Conservation (phyloP, 2,113 vertebrate genomes). For the Atractosteus spatula region DNA sequence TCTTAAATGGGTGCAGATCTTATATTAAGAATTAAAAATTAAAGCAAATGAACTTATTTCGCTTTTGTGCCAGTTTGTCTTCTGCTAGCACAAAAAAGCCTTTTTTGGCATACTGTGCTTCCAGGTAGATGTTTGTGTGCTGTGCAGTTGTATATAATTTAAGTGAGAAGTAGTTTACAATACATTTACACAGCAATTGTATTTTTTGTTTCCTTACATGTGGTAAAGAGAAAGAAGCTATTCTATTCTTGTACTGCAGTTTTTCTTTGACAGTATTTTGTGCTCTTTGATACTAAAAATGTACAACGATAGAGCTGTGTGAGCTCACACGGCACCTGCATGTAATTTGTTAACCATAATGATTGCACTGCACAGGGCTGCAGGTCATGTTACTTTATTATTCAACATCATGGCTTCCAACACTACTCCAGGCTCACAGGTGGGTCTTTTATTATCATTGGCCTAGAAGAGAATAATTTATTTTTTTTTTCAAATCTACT, state of each 20-base stretch:
- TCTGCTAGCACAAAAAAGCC: not conserved
- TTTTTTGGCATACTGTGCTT: not conserved
- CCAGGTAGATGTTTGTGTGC: not conserved
- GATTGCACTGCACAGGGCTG: not conserved
- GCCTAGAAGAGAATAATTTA: not conserved
- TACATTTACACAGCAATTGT: not conserved
- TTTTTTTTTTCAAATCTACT: not conserved
- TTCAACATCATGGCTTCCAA: not conserved
- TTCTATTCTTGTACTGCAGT: not conserved
- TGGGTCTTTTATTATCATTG: not conserved
- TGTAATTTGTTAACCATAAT: not conserved
- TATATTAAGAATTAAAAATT: no score
- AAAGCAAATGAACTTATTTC: no score
- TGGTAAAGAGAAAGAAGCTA: not conserved
- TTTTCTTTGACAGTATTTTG: not conserved
- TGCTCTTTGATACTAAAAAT: not conserved
- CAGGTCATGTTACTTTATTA: slow-evolving; percentile 5
- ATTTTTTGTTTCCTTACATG: not conserved
- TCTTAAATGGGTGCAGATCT: no score
- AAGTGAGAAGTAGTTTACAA: not conserved
- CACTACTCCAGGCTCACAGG: not conserved
- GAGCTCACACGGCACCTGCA: slow-evolving; percentile 5
- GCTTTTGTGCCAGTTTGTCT: no score
- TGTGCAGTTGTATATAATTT: not conserved
- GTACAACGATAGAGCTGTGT: not conserved